Percentiles rank a stretch among this genome's conserved stretches.
Conservation (phyloP, 2,113 vertebrate genomes). For the Neodontobutis hainanensis region DNA sequence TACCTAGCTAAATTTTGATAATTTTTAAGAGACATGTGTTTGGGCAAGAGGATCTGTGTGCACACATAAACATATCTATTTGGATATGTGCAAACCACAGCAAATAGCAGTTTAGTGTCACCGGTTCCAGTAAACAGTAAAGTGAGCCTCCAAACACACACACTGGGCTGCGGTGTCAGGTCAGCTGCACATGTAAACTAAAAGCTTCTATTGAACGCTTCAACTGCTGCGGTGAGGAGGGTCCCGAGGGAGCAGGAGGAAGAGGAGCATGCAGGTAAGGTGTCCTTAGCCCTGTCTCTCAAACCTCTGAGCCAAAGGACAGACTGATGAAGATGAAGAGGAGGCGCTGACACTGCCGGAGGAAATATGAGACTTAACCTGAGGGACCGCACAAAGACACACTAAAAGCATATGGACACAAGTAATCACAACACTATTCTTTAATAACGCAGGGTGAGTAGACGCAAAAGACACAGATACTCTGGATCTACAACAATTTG, state of each 20-base stretch:
- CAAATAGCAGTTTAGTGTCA: conserved; percentile 49
- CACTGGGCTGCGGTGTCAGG: conserved; percentile 51
- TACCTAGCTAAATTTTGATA: neutral
- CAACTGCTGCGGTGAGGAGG: conserved; percentile 56
- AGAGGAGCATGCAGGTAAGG: neutral
- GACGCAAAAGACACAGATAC: neutral
- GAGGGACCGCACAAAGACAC: conserved; percentile 12
- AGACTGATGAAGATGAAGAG: conserved; percentile 7
- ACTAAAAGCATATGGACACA: neutral
- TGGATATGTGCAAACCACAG: conserved; percentile 50
- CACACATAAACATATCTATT: conserved; percentile 9
- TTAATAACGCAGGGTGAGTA: conserved; percentile 2
- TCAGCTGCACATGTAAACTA: conserved; percentile 83
- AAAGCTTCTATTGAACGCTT: conserved; percentile 81
- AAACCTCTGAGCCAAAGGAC: neutral
- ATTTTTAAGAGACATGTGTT: neutral
- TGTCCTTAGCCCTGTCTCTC: neutral
- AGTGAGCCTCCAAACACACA: conserved; percentile 39
- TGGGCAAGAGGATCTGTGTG: neutral
- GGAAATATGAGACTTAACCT: conserved; percentile 31
- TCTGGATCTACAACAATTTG: neutral
- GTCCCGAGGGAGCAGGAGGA: conserved; percentile 5
- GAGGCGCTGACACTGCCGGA: too few species aligned
- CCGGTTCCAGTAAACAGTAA: conserved; percentile 65
- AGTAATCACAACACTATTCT: conserved; percentile 19